Evolutionary conservation across 2,888 invertebrate genomes (phyloP).

Genomic region (Venusia cambrica): DNA sequence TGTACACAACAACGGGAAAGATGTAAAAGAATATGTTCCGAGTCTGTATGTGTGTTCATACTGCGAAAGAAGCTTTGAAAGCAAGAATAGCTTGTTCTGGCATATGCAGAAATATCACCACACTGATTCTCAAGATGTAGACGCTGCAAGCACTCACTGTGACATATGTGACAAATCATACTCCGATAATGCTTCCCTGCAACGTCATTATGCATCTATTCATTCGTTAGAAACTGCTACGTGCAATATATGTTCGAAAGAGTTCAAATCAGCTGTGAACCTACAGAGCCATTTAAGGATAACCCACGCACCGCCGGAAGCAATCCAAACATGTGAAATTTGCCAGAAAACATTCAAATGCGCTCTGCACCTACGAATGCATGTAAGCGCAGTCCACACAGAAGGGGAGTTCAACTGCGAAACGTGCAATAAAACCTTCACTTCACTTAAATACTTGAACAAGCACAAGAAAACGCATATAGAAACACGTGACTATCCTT

Average conservation of each 20-base stretch:
- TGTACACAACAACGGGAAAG: slow-evolving; percentile 19
- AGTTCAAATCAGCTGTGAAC: slow-evolving; percentile 37
- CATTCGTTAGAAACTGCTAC: slow-evolving; percentile 35
- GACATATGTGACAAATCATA: slow-evolving; percentile 35
- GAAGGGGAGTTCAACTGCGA: slow-evolving; percentile 37
- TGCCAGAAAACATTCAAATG: slow-evolving; percentile 46
- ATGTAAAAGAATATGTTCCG: slow-evolving; percentile 8
- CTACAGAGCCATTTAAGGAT: slow-evolving; percentile 41
- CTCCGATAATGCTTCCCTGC: slow-evolving; percentile 33
- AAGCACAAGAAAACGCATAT: slow-evolving; percentile 44
- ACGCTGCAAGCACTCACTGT: slow-evolving; percentile 15
- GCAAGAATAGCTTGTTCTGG: slow-evolving; percentile 35
- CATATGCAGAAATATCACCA: slow-evolving; percentile 36
- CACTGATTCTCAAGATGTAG: neutral
- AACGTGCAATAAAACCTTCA: slow-evolving; percentile 40
- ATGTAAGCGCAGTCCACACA: slow-evolving; percentile 41
- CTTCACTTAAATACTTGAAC: slow-evolving; percentile 38
- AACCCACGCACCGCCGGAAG: slow-evolving; percentile 46
- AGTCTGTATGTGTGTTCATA: slow-evolving; percentile 18
- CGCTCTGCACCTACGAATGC: slow-evolving; percentile 40
- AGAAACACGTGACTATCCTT: slow-evolving; percentile 28
- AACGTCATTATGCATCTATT: slow-evolving; percentile 38
- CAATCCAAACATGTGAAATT: slow-evolving; percentile 34
- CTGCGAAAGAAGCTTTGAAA: slow-evolving; percentile 30
- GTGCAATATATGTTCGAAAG: slow-evolving; percentile 40